Conservation (phyloP, 1,140 invertebrate species). For the Zeugodacus cucurbitae region DNA sequence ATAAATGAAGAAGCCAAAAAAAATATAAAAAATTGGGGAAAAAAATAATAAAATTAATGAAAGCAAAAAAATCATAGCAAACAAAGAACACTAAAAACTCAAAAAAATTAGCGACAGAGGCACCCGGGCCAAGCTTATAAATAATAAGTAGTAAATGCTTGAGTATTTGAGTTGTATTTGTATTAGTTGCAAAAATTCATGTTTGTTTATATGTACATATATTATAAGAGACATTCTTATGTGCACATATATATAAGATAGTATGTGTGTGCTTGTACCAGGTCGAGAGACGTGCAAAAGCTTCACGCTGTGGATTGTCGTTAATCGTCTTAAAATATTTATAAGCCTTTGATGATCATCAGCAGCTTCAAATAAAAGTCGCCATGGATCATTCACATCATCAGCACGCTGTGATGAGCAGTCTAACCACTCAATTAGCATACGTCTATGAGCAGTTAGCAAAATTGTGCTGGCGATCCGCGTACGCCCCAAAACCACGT, state of each 20-base stretch:
- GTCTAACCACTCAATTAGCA: background rate
- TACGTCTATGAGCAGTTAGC: background rate
- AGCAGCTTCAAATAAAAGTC: background rate
- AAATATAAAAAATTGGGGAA: background rate
- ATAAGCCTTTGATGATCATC: background rate
- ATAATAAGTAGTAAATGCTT: background rate
- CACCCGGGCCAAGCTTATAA: background rate
- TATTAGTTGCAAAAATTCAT: background rate
- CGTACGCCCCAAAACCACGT: background rate
- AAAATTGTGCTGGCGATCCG: background rate
- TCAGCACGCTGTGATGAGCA: background rate
- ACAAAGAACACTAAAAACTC: background rate
- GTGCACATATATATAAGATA: too few relatives aligned
- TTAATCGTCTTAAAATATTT: background rate
- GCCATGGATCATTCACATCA: background rate
- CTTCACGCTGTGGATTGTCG: background rate
- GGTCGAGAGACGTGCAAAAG: background rate
- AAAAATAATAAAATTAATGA: too few relatives aligned
- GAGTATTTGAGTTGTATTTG: background rate
- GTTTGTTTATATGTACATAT: background rate
- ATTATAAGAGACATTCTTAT: too few relatives aligned
- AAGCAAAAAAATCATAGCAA: too few relatives aligned
- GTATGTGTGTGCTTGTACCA: too few relatives aligned
- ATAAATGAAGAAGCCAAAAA: constrained; percentile 16
- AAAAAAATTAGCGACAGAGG: background rate